Conservation (phyloP, 1,140 invertebrate genomes). For the Muscidifurax raptorellus region DNA sequence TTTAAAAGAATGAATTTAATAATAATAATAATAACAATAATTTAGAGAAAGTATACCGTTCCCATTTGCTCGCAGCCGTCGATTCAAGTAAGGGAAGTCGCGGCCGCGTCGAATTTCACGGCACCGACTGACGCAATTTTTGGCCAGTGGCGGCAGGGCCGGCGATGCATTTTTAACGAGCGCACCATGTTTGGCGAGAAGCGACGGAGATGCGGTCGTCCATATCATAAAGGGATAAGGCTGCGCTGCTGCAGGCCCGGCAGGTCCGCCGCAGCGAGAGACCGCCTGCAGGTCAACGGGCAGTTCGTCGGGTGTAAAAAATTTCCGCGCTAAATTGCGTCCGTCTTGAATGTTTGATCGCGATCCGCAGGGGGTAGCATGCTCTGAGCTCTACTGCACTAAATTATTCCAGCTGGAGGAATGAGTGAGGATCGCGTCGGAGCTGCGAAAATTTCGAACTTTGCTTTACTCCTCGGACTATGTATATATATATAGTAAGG, state of each 20-base stretch:
- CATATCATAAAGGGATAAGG: constrained; percentile 11
- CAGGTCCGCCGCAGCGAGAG: background rate
- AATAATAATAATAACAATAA: no score
- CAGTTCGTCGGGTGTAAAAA: constrained; percentile 7
- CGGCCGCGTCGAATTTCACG: background rate
- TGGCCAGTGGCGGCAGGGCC: background rate
- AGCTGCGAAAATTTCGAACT: background rate
- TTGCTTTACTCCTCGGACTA: background rate
- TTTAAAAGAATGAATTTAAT: no score
- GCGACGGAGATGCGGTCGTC: background rate
- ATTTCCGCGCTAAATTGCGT: constrained; percentile 18
- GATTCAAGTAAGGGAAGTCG: no score
- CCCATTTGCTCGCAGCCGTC: no score
- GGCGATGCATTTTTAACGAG: constrained; percentile 18
- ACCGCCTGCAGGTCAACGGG: background rate
- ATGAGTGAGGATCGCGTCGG: background rate
- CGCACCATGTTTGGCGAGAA: background rate
- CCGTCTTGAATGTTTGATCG: constrained; percentile 23
- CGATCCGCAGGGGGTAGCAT: background rate
- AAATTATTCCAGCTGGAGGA: background rate
- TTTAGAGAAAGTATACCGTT: no score
- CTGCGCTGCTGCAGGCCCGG: no score
- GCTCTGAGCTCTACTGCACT: background rate
- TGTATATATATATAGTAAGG: no score
- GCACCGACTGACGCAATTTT: background rate